These are phyloP conservation scores for Athetis lepigone DNA, from an alignment of 2,888 invertebrate species.

Conservation along the genomic window DNA sequence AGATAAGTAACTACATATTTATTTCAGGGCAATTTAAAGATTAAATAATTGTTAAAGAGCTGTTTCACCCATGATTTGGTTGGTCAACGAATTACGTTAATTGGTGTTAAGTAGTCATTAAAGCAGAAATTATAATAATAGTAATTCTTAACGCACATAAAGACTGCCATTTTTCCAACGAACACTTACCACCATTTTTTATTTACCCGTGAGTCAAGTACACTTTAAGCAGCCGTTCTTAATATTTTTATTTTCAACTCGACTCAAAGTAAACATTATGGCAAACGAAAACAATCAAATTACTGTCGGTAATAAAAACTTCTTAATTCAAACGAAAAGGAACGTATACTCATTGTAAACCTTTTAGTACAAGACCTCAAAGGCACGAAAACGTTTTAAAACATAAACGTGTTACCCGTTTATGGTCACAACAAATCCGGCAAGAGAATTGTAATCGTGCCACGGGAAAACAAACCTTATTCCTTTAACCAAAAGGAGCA, in stretches of 20 bases:
- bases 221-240: background rate
- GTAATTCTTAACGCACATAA: no score
- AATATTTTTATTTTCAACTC: background rate
- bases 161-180: no score
- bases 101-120: no score
- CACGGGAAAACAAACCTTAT: constrained; percentile 48
- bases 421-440: constrained; percentile 58
- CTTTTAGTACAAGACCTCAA: constrained; percentile 46
- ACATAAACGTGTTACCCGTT: constrained; percentile 53
- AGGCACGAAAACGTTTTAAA: constrained; percentile 56
- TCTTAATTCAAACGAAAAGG: constrained; percentile 27
- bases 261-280: background rate
- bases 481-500: constrained; percentile 19
- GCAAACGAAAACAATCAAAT: constrained; percentile 3
- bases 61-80: no score
- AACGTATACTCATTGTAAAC: constrained; percentile 32
- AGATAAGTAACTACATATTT: no score
- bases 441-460: constrained; percentile 8
- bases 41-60: no score
- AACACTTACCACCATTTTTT: no score
- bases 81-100: no score
- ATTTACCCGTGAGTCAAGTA: no score
- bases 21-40: no score
- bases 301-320: constrained; percentile 25
- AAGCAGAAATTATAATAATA: no score